Evolutionary conservation across 2,113 vertebrate genomes (phyloP), one percentile per base, ranked within the genome.

Genomic region (Syrrhaptes paradoxus): DNA sequence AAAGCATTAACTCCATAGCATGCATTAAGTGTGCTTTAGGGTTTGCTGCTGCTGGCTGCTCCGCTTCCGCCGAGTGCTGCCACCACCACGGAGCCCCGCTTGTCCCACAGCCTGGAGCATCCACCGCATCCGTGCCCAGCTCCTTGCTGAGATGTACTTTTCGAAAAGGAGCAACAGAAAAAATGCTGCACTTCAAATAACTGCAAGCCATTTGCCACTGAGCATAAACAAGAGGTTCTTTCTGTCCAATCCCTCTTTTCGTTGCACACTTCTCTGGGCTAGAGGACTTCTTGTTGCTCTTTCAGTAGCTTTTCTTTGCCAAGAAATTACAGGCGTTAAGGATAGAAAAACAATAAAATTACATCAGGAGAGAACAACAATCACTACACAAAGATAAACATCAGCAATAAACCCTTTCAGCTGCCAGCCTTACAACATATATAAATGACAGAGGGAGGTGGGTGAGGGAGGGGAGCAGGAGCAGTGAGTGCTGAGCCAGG

Each of bases 101-200:
- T 0, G 0, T 6, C 6, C 29, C 18, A 0, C 1, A 7, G 22
- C 49, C 59, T 0, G 1, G 11, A 73, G 15, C 3, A 1, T 41
- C 52, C 17, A 1, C 36, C 0, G 1, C 22, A 43, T 20, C 63
- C 3, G 2, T 2, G 3, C 32, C 36, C 7, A 4, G 43, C 57
- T 68, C 38, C 29, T 38, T 55, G 38, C 19, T 0, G 0, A 34
- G 48, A 31, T 24, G 10, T 26, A 34, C 18, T 86, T 76, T 57
- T 68, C 58, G 62, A 21, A 66, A 74, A 63, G 29, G 38, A 67
- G n/a, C 43, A 22, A 9, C 0, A 7, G 57, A 66, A 10, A 83
- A 91, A 93, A 76, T 21, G 18, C 34, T 2, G 2, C 43, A 11
- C 34, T 78, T 62, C 18, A 24, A 46, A 70, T 31, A 25, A 59